phyloP scores from a whole-genome alignment of 2,888 invertebrate genomes.

The Leptogaster cylindrica region DNA sequence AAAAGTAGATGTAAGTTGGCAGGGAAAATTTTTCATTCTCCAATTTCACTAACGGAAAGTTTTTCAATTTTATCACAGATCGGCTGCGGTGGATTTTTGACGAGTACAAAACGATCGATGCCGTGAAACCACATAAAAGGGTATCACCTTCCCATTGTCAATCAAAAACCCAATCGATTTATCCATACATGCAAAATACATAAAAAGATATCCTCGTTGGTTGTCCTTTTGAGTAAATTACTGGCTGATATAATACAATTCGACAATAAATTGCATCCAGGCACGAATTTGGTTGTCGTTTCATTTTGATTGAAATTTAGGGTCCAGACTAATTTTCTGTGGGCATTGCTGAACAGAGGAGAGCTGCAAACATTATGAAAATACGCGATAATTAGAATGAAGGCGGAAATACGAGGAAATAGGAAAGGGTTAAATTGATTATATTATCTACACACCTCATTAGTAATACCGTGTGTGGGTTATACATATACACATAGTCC shows the following conservation, averaged over 20 bases:
- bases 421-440: slow-evolving; percentile 3
- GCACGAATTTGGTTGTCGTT: slow-evolving; percentile 70
- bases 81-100: slow-evolving; percentile 61
- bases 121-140: slow-evolving; percentile 63
- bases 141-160: slow-evolving; percentile 57
- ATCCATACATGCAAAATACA: slow-evolving; percentile 63
- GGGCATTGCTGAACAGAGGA: slow-evolving; percentile 65
- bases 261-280: slow-evolving; percentile 66
- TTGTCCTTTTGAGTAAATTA: slow-evolving; percentile 62
- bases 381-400: slow-evolving; percentile 19
- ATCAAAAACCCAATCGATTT: slow-evolving; percentile 55
- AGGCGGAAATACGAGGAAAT: no score
- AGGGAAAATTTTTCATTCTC: slow-evolving; percentile 73
- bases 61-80: slow-evolving; percentile 71
- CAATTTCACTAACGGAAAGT: slow-evolving; percentile 71
- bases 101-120: slow-evolving; percentile 70
- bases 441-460: no score
- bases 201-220: slow-evolving; percentile 62
- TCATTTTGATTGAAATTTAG: slow-evolving; percentile 78
- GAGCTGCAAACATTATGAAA: slow-evolving; percentile 53
- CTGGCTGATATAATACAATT: slow-evolving; percentile 67
- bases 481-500: no score
- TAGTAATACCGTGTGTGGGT: no score
- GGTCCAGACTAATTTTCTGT: slow-evolving; percentile 75
- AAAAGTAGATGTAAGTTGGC: slow-evolving; percentile 75